Base-by-base conservation (phyloP, 2,888 invertebrate species). In the Clistopyga incitator region DNA sequence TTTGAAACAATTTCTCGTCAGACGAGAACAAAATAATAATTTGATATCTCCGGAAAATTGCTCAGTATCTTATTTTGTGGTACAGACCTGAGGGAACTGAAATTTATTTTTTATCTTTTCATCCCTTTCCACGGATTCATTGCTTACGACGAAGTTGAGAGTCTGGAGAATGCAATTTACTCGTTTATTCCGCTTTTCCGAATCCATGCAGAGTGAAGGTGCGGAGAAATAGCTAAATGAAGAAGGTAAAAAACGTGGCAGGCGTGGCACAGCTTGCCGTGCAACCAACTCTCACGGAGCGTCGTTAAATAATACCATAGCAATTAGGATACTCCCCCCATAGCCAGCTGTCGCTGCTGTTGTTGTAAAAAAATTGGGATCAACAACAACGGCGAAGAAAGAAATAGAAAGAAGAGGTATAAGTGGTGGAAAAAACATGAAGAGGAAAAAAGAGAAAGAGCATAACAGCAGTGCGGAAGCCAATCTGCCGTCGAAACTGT, bases 301-400 rank as follows among this genome's bases (percentile, higher is more conserved):
- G 61, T n/a, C 81, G 68, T 86, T 84, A 84, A 87, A 86, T 85
- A 86, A 85, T 87, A 87, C 84, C 82, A 74, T 81, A 78, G 80
- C 83, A 87, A 87, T 87, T 81, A 85, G 79, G 81, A 85, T 88
- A 84, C 68, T 61, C 64, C 61, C 59, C 54, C 70, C 23, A 20
- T 13, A 20, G 54, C 38, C 70, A 70, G 52, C 52, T 70, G 67
- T 20, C 20, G 67, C 23, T 45, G 38, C 52, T 70, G 52, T 34
- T 29, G 1, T 8, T 50, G 45, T 11, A 20, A 45, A 47, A 65
- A 45, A 65, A 29, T 29, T 15, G 29, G 42, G 20, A 65, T 20
- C 42, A 64, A 45, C 64, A 72, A 68, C 29, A 59, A 25, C 18
- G 25, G 38, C 50, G 45, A 70, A 23, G 54, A 38, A 29, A 18